Evolutionary conservation across 2,113 vertebrate species (phyloP), one percentile per base, ranked within the genome.

Genomic region (Sander vitreus): DNA sequence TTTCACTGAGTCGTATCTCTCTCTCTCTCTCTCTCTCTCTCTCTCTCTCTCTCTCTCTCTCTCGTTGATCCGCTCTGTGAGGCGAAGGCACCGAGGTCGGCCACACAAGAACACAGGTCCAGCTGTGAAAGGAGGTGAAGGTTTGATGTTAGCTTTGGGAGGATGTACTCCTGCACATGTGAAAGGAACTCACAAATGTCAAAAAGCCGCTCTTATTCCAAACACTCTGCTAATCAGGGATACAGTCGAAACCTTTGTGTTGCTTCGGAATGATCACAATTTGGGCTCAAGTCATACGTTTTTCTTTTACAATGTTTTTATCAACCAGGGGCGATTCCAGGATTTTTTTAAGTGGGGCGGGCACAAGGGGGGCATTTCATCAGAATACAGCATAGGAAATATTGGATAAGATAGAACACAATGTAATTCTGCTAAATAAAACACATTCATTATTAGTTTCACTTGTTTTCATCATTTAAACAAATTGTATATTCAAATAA

Each of bases 41-140:
- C 91, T 93, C 91, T 92, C 91, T 92, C 91, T 93, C 91, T 92
- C 91, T 92, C 91, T 93, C 91, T 92, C 91, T 93, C 91, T 85
- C 23, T 82, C 69, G 88, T 73, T 89, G 90, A 93, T 89, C 84
- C 89, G 89, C 89, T 91, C 93, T 88, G 93, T 72, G 93, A 92
- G 90, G 92, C 84, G 80, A 55, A 47, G 77, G 76, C 76, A 0
- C 13, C 83, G 92, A 94, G 93, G 94, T 88, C 85, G 94, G 91
- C 90, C 94, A 90, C 51, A 84, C 91, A 86, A 63, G 86, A 88
- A 23, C 89, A 69, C 89, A 69, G 67, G 60, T 73, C 88, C 91
- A 91, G 91, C 89, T 90, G 88, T 23, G 78, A 58, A 81, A 81
- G 81, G 90, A 87, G 86, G 68, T 81, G 85, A 79, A 55, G 80